phyloP scores from a whole-genome alignment of 2,797 vertebrate genomes.

The Schizopygopsis pylzovi region DNA sequence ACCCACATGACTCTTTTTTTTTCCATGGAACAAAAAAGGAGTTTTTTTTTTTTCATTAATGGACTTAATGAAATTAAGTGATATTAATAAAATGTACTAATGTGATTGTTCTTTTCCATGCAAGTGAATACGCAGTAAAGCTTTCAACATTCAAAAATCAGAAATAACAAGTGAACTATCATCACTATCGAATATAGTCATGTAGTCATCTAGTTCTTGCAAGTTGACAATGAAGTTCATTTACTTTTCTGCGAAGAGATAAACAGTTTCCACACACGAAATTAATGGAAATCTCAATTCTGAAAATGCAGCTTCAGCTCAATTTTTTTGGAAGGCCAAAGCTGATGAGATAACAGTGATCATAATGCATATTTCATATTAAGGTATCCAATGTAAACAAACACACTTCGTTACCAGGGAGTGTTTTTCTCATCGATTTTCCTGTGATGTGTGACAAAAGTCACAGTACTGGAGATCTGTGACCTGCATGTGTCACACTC shows the following conservation, averaged over 20 bases:
- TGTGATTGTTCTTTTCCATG: background rate
- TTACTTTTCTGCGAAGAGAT: background rate
- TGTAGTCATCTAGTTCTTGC: background rate
- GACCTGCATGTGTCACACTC: slow-evolving; percentile 59
- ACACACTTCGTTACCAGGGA: background rate
- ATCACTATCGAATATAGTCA: background rate
- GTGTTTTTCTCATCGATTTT: background rate
- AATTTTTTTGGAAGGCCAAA: background rate
- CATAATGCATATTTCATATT: background rate
- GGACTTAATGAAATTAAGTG: too few species aligned
- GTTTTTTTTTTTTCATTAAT: too few species aligned
- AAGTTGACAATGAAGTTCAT: background rate
- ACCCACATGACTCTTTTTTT: background rate
- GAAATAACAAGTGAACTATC: background rate
- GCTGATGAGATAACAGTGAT: background rate
- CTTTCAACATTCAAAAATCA: background rate
- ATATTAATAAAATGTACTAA: background rate
- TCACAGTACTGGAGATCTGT: slow-evolving; percentile 6
- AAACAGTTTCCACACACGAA: background rate
- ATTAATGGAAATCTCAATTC: background rate
- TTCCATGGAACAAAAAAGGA: too few species aligned
- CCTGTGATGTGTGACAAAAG: background rate
- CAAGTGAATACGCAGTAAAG: background rate
- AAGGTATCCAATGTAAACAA: background rate
- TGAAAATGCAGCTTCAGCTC: background rate